A percentile compares a stretch with the other conserved stretches of the same genome.
Conservation (phyloP, 2,797 vertebrate genomes). For the Pantherophis alleghaniensis region DNA sequence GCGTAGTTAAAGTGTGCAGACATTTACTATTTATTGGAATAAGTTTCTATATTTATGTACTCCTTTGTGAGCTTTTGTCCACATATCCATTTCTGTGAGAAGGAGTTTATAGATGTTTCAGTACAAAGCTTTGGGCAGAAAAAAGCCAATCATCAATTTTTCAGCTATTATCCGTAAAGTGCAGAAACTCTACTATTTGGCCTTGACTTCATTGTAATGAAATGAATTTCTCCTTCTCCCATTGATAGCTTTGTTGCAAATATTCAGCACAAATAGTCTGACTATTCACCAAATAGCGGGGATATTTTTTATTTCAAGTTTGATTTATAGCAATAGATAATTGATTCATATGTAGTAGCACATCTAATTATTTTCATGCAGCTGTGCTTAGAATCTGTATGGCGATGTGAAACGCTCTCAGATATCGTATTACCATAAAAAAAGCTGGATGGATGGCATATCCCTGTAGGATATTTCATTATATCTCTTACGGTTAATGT, state of each 20-base stretch:
- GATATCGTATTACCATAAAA: background rate
- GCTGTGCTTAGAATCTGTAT: background rate
- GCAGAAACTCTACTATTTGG: background rate
- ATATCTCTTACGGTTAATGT: background rate
- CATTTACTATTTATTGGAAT: slow-evolving; percentile 25
- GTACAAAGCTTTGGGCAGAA: background rate
- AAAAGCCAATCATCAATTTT: background rate
- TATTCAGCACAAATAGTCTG: background rate
- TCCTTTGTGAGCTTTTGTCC: slow-evolving; percentile 15
- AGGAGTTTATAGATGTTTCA: background rate
- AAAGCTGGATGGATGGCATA: background rate
- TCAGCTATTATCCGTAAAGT: background rate
- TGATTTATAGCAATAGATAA: background rate
- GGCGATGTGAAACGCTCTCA: background rate
- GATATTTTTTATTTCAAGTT: background rate
- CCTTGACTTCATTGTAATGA: background rate
- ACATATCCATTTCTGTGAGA: background rate
- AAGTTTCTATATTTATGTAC: slow-evolving; percentile 39
- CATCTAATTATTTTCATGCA: background rate
- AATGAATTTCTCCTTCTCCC: background rate
- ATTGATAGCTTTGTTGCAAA: background rate
- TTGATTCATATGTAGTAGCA: background rate
- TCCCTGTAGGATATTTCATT: background rate
- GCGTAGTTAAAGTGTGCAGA: background rate
- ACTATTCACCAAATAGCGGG: background rate